Evolutionary conservation across 2,888 invertebrate genomes (phyloP), one percentile per base, ranked within the genome.

Genomic region (Catocala sponsa): DNA sequence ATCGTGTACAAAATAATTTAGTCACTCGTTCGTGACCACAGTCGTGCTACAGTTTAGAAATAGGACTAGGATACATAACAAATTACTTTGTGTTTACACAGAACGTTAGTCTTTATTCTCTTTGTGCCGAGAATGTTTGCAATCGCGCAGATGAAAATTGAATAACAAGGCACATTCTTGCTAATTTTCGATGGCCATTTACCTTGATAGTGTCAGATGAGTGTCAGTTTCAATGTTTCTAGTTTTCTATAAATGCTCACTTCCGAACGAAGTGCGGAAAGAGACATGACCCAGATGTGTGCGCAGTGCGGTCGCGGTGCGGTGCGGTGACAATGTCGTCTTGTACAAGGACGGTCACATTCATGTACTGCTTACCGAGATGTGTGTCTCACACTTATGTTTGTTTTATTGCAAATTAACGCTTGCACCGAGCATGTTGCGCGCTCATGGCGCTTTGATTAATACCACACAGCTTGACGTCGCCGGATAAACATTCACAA

Each of bases 341-440:
- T 80, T 68, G 78, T 76, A 80, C 92, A 92, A 92, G 92, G 92
- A 89, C 91, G 84, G 83, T 84, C 79, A 81, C 91, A 91, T 91
- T 91, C 87, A 87, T 87, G 81, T 81, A 79, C 84, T 78, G 80
- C 75, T 80, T 78, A 63, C 72, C 55, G 79, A 80, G 78, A 75
- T 80, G 79, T 76, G 72, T 81, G 76, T 76, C 74, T 80, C 68
- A 68, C 76, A 72, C 69, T 79, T 71, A 67, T 77, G 74, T 83
- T 80, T 81, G 82, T 83, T 83, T 83, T 79, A 84, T 85, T 83
- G 81, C 78, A 78, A 76, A 76, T 81, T 79, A 80, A 80, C 79
- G 62, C 63, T 65, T 63, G 55, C 42, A 6, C 32, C 1, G 11
- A 52, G 7, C 47, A 42, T 10, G 35, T 48, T 33, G 15, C 9